Base-by-base conservation (phyloP, 1,140 invertebrate genomes). In the Penaeus chinensis region DNA sequence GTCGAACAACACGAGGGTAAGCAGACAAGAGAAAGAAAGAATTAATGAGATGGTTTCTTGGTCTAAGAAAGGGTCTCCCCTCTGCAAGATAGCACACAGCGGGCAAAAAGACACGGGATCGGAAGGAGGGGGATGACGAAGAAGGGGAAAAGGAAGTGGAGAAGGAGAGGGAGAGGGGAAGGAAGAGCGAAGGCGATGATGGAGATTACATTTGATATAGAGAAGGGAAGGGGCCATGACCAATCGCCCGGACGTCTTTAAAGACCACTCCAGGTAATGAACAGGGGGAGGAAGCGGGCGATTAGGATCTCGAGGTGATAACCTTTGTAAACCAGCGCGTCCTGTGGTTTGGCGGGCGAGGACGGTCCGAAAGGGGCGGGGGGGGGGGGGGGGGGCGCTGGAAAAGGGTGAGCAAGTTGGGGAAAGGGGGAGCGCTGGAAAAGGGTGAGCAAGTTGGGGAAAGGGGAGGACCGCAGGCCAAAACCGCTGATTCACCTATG, bases 291-390 rank as follows among this genome's bases (percentile, higher is more conserved):
- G 82, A 84, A 84, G 37, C 47, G 47, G 47, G 10, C 82, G 82
- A 84, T 84, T 84, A 84, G 13, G 37, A 84, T 61, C 82, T 62
- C 24, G 69, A 74, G 82, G 82, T 84, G 82, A 71, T 76, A 47
- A 71, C 82, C 82, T 84, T 84, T 74, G 82, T 84, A 84, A 84
- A 84, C 82, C 82, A 37, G 69, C 47, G 66, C 82, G 82, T 84
- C 82, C 82, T 84, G 82, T 76, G 82, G 60, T 71, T 71, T 61
- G 24, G 13, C 61, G 69, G 60, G 32, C 11, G 66, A 54, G 47
- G 27, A 42, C n/a, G 22, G 69, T 76, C 82, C 82, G 32, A 22
- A 0, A 76, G 54, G 82, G 60, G 22, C 13, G 54, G 60, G 47
- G 27, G 69, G 5, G 18, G 66, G 65, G 22, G 71, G 37, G 19